Percentiles rank a stretch among this genome's conserved stretches.
Conservation (phyloP, 2,113 vertebrate genomes). For the Alouatta palliata region DNA sequence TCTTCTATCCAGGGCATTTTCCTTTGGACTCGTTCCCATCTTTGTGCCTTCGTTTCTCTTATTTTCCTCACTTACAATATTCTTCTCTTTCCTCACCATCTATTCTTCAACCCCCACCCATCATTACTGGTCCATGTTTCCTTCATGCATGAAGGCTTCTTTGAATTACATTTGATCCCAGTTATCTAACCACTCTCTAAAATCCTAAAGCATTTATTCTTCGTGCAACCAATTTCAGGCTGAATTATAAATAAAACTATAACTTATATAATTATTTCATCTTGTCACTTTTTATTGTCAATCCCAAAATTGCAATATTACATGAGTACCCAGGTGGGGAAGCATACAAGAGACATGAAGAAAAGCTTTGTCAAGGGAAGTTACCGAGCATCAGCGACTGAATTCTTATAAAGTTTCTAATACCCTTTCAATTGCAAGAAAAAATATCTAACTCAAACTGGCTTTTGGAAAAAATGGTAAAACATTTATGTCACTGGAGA, state of each 20-base stretch:
- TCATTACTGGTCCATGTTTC: background rate
- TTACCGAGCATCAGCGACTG: background rate
- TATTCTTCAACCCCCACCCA: background rate
- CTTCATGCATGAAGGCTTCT: background rate
- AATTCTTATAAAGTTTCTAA: background rate
- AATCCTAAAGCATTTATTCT: background rate
- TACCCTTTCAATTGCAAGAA: background rate
- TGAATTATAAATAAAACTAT: background rate
- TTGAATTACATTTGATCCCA: background rate
- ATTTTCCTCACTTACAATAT: background rate
- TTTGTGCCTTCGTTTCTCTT: background rate
- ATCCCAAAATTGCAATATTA: background rate
- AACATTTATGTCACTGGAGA: background rate
- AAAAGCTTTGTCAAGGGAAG: background rate
- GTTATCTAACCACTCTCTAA: background rate
- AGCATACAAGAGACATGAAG: background rate
- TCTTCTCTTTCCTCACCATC: background rate
- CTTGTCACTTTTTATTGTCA: background rate
- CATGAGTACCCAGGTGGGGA: background rate
- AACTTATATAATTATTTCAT: background rate
- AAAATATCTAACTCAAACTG: background rate
- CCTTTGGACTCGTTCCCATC: background rate
- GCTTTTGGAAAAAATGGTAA: background rate
- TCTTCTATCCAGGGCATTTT: background rate
- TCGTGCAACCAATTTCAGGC: background rate